Percentiles rank a stretch among this genome's conserved stretches.
phyloP scores from a whole-genome alignment of 2,797 vertebrate species.

The Nannoperca australis region DNA sequence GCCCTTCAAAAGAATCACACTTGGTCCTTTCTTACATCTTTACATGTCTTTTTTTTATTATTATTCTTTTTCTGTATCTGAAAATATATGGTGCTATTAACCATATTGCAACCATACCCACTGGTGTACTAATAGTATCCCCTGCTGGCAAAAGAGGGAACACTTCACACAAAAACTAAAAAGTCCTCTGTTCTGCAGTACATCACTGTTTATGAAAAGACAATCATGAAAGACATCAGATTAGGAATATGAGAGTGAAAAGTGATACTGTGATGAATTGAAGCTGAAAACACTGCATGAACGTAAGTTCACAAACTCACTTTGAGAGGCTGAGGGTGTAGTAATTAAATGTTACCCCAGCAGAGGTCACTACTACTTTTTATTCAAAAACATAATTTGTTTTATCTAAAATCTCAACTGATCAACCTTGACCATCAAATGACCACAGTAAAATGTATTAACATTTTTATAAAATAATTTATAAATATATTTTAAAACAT shows the following conservation, averaged over 20 bases:
- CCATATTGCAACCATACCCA: constrained; percentile 20
- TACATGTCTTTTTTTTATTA: not conserved
- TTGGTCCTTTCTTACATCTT: constrained; percentile 48
- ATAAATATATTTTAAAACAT: too few species aligned
- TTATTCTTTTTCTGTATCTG: constrained; percentile 7
- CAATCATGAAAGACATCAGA: not conserved
- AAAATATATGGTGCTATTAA: constrained; percentile 9
- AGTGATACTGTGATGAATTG: not conserved
- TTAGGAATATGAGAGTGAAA: constrained; percentile 1
- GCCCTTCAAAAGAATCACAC: constrained; percentile 40
- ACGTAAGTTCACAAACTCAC: not conserved
- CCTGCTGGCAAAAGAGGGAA: constrained; percentile 76
- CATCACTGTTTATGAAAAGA: not conserved
- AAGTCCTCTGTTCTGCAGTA: not conserved
- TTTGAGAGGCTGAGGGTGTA: not conserved
- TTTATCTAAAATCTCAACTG: not conserved
- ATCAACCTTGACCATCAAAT: constrained; percentile 13
- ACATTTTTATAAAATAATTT: too few species aligned
- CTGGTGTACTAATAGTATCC: constrained; percentile 74
- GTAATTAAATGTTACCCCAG: constrained; percentile 44
- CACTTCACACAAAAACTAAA: constrained; percentile 2
- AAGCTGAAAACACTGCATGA: not conserved
- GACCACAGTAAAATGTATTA: too few species aligned
- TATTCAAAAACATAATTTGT: constrained; percentile 11
- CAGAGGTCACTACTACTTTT: constrained; percentile 66